These are phyloP conservation scores for Hyposmocoma kahamanoa DNA, from an alignment of 1,140 invertebrate species.

Conservation along the genomic window DNA sequence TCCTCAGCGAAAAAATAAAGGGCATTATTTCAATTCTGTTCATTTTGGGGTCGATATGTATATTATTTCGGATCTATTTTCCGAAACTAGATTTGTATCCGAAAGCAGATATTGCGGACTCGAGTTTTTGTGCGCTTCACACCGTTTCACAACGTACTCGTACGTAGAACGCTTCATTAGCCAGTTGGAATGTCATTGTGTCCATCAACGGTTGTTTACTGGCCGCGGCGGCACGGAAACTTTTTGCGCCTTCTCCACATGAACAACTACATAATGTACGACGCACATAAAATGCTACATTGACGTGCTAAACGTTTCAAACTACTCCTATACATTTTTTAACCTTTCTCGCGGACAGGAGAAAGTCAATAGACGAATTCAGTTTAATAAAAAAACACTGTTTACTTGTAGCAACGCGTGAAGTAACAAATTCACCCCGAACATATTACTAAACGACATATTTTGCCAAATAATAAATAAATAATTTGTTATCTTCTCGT, in stretches of 20 bases:
- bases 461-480: no score
- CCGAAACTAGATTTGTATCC: not conserved
- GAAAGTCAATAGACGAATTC: slow-evolving; percentile 24
- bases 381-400: no score
- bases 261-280: slow-evolving; percentile 1
- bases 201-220: slow-evolving; percentile 15
- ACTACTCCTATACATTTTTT: slow-evolving; percentile 27
- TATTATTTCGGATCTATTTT: no score
- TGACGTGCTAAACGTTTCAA: slow-evolving; percentile 14
- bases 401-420: no score
- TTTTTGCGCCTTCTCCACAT: slow-evolving; percentile 30
- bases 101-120: no score
- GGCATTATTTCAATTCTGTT: no score
- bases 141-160: slow-evolving; percentile 27
- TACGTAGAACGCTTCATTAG: slow-evolving; percentile 39
- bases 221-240: slow-evolving; percentile 20
- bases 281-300: slow-evolving; percentile 1
- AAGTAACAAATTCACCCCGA: no score
- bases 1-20: no score
- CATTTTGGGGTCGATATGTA: no score
- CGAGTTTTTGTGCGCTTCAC: slow-evolving; percentile 8
- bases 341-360: slow-evolving; percentile 31
- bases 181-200: slow-evolving; percentile 48
- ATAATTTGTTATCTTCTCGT: no score
- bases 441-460: no score